Base-by-base conservation (phyloP, 2,888 invertebrate species). In the Operophtera brumata region DNA sequence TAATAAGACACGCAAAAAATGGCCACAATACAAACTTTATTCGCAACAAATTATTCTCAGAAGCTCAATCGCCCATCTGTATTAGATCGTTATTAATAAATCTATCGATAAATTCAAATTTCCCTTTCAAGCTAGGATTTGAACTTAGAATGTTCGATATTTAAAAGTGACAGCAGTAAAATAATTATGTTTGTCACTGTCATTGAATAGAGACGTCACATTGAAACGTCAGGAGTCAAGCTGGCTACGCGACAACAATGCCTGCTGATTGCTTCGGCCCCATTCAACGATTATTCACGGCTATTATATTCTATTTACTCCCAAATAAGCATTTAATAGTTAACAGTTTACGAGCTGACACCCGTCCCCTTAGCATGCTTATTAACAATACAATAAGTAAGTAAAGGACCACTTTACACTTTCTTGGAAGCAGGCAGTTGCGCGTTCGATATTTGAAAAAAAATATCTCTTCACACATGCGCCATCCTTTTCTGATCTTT, bases 371-470 rank as follows among this genome's bases (percentile, higher is more conserved):
- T 82, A 82, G 80, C 86, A 83, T 83, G 87, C 86, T 84, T 88
- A 90, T 90, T 89, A 90, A 90, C 86, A 90, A 90, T 87, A 89
- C 87, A 89, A 88, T 88, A 84, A 86, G 86, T 88, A 89, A 89
- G 85, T 87, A 86, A 83, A 81, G 78, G 47, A 57, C 84, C 86
- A 90, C 86, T 89, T 90, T 90, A 90, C 90, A 90, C 89, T 87
- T 90, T 90, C 89, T 84, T 79, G 83, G 90, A 90, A 90, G 76
- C 81, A 77, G 78, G 77, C 85, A 84, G 86, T 86, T 86, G 84
- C 75, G 62, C 71, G 67, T 70, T 63, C 46, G 57, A 69, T 36
- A 8, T 36, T 8, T 80, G 70, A 69, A 64, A 70, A 73, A 75
- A 78, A 80, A 81, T 74, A 60, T 71, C 61, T 69, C 64, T 64